Base-by-base conservation (phyloP, 2,888 invertebrate species). In the Orgyia antiqua region DNA sequence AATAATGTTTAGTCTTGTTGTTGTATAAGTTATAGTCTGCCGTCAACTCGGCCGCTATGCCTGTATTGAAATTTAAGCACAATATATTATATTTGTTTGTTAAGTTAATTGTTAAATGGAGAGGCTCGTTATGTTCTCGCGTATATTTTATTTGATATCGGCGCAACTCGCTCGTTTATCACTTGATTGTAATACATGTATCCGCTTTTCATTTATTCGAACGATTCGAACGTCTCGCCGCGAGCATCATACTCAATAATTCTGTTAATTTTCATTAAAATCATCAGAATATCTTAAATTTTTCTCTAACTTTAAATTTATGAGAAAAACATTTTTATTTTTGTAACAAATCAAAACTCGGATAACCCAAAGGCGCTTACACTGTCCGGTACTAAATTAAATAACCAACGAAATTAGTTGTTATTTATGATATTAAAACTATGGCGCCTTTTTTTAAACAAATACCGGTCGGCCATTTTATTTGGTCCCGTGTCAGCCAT, bases 11-110 rank as follows among this genome's bases (percentile, higher is more conserved):
- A n/a, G 56, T 55, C 57, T 57, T 56, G 51, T 51, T 48, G 44
- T 46, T 47, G 31, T 45, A 51, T 70, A 68, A 75, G 57, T 69
- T 71, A 72, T 71, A 51, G 67, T 51, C 51, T 39, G 51, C 51
- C 60, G 59, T 67, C 61, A 37, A 33, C 45, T 43, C 48, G 45
- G 62, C 62, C 68, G 74, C 74, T 71, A 75, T 75, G 68, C 72
- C 73, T 43, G 74, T 80, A 82, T 83, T 79, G 77, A 83, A 82
- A 76, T 77, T 80, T 77, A 83, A 74, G 68, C 68, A 80, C 76
- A 79, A 84, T 86, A 83, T 83, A 86, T 86, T 83, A 86, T 73
- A 64, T 84, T 83, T 86, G 86, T 87, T 87, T 86, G 86, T 86
- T 82, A 82, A 84, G 86, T 86, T 86, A 86, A 87, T 87, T 86